Percentiles rank a stretch among this genome's conserved stretches.
Conservation (phyloP, 2,888 invertebrate species). For the Dryadula phaetusa region DNA sequence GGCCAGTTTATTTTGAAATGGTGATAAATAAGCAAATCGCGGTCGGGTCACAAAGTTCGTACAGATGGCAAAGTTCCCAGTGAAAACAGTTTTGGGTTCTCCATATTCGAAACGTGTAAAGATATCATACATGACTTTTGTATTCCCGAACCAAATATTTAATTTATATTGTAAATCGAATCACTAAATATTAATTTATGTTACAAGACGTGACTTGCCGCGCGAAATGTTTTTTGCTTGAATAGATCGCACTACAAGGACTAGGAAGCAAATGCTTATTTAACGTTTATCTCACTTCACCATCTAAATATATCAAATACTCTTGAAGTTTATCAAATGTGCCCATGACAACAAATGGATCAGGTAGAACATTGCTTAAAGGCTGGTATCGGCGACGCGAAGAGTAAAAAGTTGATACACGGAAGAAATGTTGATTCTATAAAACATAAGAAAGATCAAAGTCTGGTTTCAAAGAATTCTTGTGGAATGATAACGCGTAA, state of each 20-base stretch:
- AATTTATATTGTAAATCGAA: too few relatives aligned
- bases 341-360: slow-evolving; percentile 63
- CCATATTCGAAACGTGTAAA: slow-evolving; percentile 23
- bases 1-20: slow-evolving; percentile 59
- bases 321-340: slow-evolving; percentile 46
- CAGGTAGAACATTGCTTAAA: slow-evolving; percentile 61
- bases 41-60: slow-evolving; percentile 64
- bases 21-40: slow-evolving; percentile 64
- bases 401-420: slow-evolving; percentile 65
- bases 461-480: slow-evolving; percentile 76
- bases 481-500: slow-evolving; percentile 67
- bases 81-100: slow-evolving; percentile 62
- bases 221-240: slow-evolving; percentile 28
- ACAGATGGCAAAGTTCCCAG: slow-evolving; percentile 73
- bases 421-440: slow-evolving; percentile 70
- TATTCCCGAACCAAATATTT: slow-evolving; percentile 22
- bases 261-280: slow-evolving; percentile 25
- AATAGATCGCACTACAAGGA: slow-evolving; percentile 20
- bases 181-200: too few relatives aligned
- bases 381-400: slow-evolving; percentile 57
- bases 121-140: slow-evolving; percentile 26
- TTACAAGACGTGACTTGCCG: slow-evolving; percentile 20
- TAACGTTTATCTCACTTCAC: background rate
- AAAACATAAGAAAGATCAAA: slow-evolving; percentile 67
- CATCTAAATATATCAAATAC: background rate